Evolutionary conservation across 2,113 vertebrate species (phyloP).

Genomic region (Psephotus haematonotus): DNA sequence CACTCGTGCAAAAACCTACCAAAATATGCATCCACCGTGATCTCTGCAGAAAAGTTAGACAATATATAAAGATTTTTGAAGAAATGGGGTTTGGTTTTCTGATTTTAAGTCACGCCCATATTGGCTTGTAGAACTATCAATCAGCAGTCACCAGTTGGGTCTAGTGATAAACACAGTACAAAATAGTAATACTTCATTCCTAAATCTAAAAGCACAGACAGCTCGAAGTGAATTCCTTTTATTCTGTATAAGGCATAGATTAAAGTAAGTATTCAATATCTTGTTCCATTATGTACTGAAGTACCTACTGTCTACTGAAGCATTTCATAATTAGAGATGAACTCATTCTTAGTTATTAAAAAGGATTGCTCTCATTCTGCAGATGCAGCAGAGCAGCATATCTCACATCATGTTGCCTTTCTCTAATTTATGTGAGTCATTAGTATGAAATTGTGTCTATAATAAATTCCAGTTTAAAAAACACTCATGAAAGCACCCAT

Average conservation of each 20-base stretch:
- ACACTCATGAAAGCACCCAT: neutral
- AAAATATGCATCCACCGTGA: neutral
- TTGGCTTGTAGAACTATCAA: neutral
- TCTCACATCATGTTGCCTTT: neutral
- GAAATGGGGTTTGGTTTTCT: fast-evolving
- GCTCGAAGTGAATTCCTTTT: neutral
- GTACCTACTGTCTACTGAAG: neutral
- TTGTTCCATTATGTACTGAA: neutral
- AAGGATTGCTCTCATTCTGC: neutral
- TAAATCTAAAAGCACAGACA: neutral
- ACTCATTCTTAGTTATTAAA: neutral
- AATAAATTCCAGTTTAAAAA: neutral
- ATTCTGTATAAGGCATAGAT: neutral
- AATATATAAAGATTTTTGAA: neutral
- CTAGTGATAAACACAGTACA: neutral
- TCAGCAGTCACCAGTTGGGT: neutral
- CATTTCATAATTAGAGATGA: neutral
- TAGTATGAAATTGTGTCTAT: neutral
- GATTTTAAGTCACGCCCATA: neutral
- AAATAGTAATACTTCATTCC: neutral
- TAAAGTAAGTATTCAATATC: neutral
- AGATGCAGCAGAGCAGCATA: neutral
- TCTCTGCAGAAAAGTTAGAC: neutral
- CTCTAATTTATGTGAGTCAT: neutral
- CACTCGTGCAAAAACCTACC: neutral